Percentiles rank a stretch among this genome's conserved stretches.
Conservation (phyloP, 2,888 invertebrate species). For the Apotomis betuletana region DNA sequence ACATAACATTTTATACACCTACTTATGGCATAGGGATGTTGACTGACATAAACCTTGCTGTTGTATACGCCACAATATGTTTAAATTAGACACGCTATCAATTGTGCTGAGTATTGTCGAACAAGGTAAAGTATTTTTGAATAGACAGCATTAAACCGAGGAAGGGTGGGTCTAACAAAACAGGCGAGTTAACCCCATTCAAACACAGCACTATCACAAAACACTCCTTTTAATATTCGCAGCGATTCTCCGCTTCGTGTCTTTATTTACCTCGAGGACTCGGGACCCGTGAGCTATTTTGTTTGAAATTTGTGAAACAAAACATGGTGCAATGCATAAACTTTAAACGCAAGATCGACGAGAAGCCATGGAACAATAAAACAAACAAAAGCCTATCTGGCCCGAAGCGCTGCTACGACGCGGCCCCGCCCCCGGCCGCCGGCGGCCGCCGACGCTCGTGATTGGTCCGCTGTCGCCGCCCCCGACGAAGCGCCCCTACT, state of each 20-base stretch:
- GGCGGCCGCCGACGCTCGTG: slow-evolving; percentile 39
- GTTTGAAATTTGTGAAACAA: slow-evolving; percentile 79
- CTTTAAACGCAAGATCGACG: slow-evolving; percentile 82
- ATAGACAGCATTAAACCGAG: slow-evolving; percentile 4
- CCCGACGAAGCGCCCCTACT: slow-evolving; percentile 54
- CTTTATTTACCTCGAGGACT: slow-evolving; percentile 75
- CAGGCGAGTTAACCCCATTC: slow-evolving; percentile 25
- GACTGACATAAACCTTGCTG: no score
- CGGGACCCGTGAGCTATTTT: slow-evolving; percentile 72
- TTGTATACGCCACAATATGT: no score
- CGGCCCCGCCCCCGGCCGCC: slow-evolving; percentile 57
- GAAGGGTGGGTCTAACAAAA: slow-evolving; percentile 24
- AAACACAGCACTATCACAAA: slow-evolving; percentile 60
- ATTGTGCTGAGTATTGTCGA: not conserved
- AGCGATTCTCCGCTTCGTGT: slow-evolving; percentile 67
- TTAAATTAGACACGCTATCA: no score
- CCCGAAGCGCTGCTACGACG: slow-evolving; percentile 64
- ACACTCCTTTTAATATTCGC: slow-evolving; percentile 54
- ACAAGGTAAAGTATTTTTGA: not conserved
- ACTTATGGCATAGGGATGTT: no score
- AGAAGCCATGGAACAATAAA: slow-evolving; percentile 82
- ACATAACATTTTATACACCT: no score
- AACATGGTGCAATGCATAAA: slow-evolving; percentile 83
- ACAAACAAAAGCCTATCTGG: slow-evolving; percentile 79
- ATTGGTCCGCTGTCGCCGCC: slow-evolving; percentile 50